A percentile compares a stretch with the other conserved stretches of the same genome.
These are phyloP conservation scores for Drosophila atroscutellata DNA, from an alignment of 2,888 invertebrate species.

Conservation along the genomic window DNA sequence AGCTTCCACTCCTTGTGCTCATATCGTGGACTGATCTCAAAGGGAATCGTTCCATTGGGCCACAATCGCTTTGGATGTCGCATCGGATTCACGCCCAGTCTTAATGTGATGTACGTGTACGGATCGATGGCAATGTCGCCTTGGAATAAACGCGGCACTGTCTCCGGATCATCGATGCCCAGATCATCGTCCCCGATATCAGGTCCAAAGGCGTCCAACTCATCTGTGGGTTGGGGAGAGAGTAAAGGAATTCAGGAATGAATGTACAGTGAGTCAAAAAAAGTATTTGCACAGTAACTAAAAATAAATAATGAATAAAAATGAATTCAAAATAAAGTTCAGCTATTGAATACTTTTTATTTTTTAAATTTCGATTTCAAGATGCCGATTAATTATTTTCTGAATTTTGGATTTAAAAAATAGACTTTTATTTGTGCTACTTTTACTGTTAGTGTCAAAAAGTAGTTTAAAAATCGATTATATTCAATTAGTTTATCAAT, in stretches of 20 bases:
- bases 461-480: not conserved
- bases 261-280: not conserved
- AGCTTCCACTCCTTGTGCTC: conserved; percentile 86
- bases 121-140: conserved; percentile 89
- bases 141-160: conserved; percentile 88
- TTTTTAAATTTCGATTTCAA: too few relatives aligned
- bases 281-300: not conserved
- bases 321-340: not conserved
- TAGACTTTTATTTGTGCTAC: not conserved
- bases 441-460: not conserved
- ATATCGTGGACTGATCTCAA: conserved; percentile 87
- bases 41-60: conserved; percentile 88
- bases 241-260: not conserved
- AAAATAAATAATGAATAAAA: too few relatives aligned
- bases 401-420: not conserved
- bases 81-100: conserved; percentile 88
- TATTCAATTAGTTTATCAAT: not conserved
- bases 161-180: conserved; percentile 87
- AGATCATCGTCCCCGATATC: conserved; percentile 63
- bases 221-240: conserved; percentile 44
- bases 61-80: conserved; percentile 88
- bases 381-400: too few relatives aligned
- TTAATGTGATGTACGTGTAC: conserved; percentile 87
- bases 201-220: conserved; percentile 68
- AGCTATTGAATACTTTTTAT: too few relatives aligned